Percentiles rank a stretch among this genome's conserved stretches.
Conservation (phyloP, 2,113 vertebrate genomes). For the Sapayoa aenigma region DNA sequence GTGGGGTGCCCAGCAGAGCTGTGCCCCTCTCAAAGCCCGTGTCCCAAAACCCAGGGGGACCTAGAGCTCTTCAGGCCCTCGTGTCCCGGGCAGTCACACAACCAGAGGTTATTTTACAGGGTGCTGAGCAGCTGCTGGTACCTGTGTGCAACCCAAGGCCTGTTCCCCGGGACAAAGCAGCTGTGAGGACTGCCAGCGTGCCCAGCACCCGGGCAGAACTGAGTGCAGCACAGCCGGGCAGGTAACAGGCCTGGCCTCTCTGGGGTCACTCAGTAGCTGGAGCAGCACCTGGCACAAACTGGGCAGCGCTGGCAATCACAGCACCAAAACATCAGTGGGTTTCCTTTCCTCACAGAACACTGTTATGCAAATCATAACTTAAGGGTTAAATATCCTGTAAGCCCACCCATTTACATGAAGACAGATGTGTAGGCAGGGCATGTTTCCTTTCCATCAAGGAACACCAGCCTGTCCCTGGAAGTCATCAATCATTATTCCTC, state of each 20-base stretch:
- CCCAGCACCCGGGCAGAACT: not conserved
- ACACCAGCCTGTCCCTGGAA: not conserved
- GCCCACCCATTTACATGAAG: not conserved
- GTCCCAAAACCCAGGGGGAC: not conserved
- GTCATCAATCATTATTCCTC: not conserved
- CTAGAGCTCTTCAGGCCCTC: not conserved
- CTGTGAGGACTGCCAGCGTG: fast-evolving
- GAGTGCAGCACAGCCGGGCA: fast-evolving
- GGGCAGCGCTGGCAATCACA: not conserved
- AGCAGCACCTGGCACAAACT: not conserved
- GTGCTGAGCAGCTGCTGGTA: not conserved
- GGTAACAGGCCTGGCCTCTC: not conserved
- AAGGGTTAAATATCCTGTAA: not conserved
- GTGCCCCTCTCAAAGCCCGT: not conserved
- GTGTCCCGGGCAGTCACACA: not conserved
- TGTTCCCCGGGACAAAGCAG: not conserved
- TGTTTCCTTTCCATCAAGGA: not conserved
- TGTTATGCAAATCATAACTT: not conserved
- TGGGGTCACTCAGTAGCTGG: not conserved
- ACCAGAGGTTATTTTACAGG: no score
- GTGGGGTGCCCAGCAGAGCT: fast-evolving
- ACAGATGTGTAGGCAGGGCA: not conserved
- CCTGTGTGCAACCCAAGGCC: not conserved
- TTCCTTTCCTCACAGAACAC: not conserved
- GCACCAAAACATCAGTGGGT: not conserved